Conservation (phyloP, 1,140 invertebrate genomes). For the Heliconius hermathena region DNA sequence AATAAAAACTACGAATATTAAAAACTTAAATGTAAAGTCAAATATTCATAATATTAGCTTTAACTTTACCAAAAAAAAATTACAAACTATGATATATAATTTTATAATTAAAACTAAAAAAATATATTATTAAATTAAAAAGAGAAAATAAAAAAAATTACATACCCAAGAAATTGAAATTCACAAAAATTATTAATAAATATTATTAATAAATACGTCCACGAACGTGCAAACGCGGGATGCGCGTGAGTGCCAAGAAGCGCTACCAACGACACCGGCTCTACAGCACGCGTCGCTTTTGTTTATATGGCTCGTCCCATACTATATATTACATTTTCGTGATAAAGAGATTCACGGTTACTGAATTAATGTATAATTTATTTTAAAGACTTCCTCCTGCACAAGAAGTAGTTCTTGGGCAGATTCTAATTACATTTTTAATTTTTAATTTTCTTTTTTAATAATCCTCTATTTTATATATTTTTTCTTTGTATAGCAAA, state of each 20-base stretch:
- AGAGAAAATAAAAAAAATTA: background rate
- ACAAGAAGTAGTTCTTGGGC: background rate
- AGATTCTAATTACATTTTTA: background rate
- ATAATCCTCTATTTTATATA: too few relatives aligned
- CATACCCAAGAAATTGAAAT: slow-evolving; percentile 15
- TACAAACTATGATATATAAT: too few relatives aligned
- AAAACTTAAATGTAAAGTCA: too few relatives aligned
- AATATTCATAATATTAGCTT: too few relatives aligned
- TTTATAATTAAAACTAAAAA: too few relatives aligned
- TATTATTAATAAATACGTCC: background rate
- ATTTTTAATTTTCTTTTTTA: background rate
- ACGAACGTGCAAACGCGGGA: slow-evolving; percentile 16
- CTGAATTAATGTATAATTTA: background rate
- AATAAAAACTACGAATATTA: too few relatives aligned
- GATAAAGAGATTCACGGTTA: background rate
- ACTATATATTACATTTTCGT: background rate
- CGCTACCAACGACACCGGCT: slow-evolving; percentile 23
- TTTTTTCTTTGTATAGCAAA: too few relatives aligned
- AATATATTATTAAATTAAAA: background rate
- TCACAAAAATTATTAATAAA: slow-evolving; percentile 9
- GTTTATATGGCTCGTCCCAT: slow-evolving; percentile 30
- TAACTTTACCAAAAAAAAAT: too few relatives aligned
- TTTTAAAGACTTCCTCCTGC: background rate
- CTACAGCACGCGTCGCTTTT: slow-evolving; percentile 6
- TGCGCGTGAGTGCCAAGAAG: slow-evolving; percentile 24